phyloP scores from a whole-genome alignment of 2,797 vertebrate genomes.

The Alcedo quadribrachys region DNA sequence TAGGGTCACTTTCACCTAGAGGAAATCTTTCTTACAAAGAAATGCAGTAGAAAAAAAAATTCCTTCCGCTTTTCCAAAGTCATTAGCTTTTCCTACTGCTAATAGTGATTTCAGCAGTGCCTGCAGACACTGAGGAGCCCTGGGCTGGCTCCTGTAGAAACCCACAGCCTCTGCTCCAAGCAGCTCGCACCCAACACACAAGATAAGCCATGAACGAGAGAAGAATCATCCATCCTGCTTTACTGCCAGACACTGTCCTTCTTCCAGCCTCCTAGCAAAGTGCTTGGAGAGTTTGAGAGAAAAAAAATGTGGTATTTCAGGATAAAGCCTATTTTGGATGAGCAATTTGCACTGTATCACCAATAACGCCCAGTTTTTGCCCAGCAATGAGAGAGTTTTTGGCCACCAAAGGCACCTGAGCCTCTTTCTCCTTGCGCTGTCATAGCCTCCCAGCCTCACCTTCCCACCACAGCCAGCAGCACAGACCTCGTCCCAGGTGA shows the following conservation, averaged over 20 bases:
- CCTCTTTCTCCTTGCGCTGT: neutral
- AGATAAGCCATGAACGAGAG: neutral
- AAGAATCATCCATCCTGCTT: neutral
- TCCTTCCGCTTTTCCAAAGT: neutral
- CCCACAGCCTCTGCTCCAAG: neutral
- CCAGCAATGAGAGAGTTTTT: fast-evolving
- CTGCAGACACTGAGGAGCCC: neutral
- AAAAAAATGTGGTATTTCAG: neutral
- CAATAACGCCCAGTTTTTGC: fast-evolving
- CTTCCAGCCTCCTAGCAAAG: neutral
- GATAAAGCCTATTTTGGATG: neutral
- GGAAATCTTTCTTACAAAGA: slow-evolving; percentile 31
- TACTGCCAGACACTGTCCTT: neutral
- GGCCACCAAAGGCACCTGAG: neutral
- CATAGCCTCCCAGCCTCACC: neutral
- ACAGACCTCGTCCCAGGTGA: neutral
- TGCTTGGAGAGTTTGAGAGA: neutral
- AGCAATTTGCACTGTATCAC: neutral
- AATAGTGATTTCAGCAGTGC: neutral
- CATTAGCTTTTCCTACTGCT: neutral
- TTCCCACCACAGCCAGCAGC: neutral
- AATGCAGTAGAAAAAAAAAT: neutral
- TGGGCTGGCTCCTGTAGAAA: neutral
- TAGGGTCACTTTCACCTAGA: slow-evolving; percentile 50
- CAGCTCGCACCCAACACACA: neutral